A percentile compares a stretch with the other conserved stretches of the same genome.
phyloP scores from a whole-genome alignment of 1,140 invertebrate genomes.

The Panulirus ornatus region DNA sequence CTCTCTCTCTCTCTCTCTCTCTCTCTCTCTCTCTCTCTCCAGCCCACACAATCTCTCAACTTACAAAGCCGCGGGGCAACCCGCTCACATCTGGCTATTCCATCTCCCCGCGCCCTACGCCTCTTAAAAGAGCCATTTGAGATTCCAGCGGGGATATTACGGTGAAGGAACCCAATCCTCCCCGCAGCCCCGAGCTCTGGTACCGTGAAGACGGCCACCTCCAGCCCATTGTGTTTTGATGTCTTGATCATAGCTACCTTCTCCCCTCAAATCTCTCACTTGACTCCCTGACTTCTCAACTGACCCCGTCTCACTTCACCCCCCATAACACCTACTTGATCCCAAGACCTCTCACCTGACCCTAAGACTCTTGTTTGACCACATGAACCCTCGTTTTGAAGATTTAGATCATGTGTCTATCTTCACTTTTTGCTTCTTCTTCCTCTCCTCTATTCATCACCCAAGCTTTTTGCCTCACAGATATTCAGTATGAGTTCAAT shows the following conservation, averaged over 20 bases:
- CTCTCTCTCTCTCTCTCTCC: background rate
- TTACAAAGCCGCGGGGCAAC: too few species aligned
- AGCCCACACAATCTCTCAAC: background rate
- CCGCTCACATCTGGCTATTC: background rate
- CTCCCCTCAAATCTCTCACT: background rate
- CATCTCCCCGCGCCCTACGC: background rate
- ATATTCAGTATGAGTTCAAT: too few species aligned
- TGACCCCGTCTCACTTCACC: background rate
- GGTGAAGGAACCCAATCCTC: slow-evolving; percentile 10
- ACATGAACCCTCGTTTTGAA: background rate
- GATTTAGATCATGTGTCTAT: background rate
- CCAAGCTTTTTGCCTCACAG: too few species aligned
- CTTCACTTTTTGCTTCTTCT: background rate
- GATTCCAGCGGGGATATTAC: background rate
- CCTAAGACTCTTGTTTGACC: background rate
- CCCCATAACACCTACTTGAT: background rate
- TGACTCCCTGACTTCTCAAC: background rate
- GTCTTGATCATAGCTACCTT: background rate
- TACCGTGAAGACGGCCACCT: background rate
- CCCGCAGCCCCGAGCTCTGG: background rate
- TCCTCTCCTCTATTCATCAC: background rate
- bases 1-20: slow-evolving; percentile 6
- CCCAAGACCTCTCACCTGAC: background rate
- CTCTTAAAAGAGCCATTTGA: background rate
- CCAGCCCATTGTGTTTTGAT: background rate